Conservation (phyloP, 2,113 vertebrate genomes). For the Oreamnos americanus region DNA sequence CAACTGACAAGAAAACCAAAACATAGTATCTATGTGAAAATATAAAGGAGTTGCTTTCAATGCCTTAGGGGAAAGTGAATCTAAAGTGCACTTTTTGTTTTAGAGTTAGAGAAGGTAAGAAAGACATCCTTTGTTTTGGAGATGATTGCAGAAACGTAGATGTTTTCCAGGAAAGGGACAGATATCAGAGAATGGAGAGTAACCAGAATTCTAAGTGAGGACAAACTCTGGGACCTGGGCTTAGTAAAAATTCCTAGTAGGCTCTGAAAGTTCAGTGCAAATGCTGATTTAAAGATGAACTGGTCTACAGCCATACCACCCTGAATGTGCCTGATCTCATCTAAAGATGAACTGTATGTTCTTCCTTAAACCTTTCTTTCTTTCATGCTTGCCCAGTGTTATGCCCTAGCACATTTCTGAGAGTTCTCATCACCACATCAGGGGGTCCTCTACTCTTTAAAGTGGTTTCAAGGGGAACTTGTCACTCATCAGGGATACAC, state of each 20-base stretch:
- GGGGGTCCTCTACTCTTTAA: conserved; percentile 11
- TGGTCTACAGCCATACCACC: not conserved
- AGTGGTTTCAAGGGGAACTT: conserved; percentile 34
- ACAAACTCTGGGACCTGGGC: not conserved
- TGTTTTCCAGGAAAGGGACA: not conserved
- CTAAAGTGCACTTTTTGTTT: not conserved
- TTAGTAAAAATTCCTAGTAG: not conserved
- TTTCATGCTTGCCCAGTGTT: not conserved
- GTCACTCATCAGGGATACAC: not conserved
- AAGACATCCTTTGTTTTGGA: not conserved
- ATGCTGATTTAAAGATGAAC: not conserved
- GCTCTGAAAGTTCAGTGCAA: not conserved
- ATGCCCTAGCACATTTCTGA: not conserved
- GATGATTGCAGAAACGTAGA: not conserved
- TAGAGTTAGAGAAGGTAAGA: not conserved
- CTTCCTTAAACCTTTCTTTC: not conserved
- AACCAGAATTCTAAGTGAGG: not conserved
- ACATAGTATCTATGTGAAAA: not conserved
- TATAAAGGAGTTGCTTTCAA: not conserved
- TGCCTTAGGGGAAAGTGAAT: not conserved
- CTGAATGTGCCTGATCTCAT: not conserved
- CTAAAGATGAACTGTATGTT: not conserved
- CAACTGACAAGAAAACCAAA: not conserved
- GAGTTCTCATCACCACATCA: not conserved
- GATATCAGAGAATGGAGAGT: not conserved